These are phyloP conservation scores for Chironex yamaguchii DNA, from an alignment of 30 jellyfish, hydroid and myxozoan species.

Conservation along the genomic window DNA sequence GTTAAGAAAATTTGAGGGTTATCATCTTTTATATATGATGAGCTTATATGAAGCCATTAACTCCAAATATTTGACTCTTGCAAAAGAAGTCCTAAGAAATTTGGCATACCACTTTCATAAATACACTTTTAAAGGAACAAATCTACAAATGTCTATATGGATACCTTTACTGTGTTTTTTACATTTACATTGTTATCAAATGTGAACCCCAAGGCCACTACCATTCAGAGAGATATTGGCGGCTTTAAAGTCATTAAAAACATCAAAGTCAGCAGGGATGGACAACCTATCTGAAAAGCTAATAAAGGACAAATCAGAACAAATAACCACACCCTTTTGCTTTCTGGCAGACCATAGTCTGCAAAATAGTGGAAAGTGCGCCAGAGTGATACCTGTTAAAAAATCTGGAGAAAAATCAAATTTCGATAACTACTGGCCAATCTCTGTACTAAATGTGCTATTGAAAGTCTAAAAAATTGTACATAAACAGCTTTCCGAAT, in stretches of 20 bases:
- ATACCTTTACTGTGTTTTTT: no score
- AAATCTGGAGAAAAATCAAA: constrained; percentile 50
- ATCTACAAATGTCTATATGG: no score
- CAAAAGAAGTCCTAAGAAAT: no score
- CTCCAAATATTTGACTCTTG: no score
- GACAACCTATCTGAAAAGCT: constrained; percentile 57
- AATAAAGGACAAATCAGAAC: constrained; percentile 36
- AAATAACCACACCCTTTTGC: constrained; percentile 39
- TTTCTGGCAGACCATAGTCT: constrained; percentile 64
- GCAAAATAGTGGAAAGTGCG: constrained; percentile 49
- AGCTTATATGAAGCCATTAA: no score
- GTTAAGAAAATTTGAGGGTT: no score
- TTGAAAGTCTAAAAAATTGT: constrained; percentile 18
- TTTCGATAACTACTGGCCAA: constrained; percentile 59
- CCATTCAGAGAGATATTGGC: constrained; percentile 36
- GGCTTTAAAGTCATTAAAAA: constrained; percentile 58
- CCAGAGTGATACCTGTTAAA: constrained; percentile 47
- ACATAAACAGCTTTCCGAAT: constrained; percentile 20
- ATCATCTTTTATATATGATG: no score
- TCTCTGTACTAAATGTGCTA: constrained; percentile 47
- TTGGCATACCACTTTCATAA: no score
- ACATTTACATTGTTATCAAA: constrained; percentile 29
- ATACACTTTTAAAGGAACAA: no score
- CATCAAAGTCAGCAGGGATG: constrained; percentile 61
- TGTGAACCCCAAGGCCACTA: constrained; percentile 21